These are phyloP conservation scores for Vandiemenella viatica DNA, from an alignment of 2,888 invertebrate genomes.

Conservation along the genomic window DNA sequence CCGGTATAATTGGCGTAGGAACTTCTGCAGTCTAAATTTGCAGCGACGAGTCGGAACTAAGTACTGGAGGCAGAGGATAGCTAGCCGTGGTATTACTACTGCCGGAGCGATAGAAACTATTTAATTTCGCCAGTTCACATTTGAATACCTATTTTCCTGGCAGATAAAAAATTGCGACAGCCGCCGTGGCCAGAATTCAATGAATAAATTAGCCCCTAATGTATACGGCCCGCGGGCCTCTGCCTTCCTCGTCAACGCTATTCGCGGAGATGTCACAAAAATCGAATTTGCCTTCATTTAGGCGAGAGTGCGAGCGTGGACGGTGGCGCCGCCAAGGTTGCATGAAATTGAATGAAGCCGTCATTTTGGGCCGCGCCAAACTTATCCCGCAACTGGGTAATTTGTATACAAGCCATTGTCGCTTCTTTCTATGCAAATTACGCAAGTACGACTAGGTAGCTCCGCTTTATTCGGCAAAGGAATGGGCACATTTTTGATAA, in stretches of 20 bases:
- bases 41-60: background rate
- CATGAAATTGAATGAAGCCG: background rate
- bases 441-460: no score
- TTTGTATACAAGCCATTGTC: background rate
- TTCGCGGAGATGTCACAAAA: background rate
- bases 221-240: conserved; percentile 2
- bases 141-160: conserved; percentile 5
- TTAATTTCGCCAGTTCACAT: conserved; percentile 5
- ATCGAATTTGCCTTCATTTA: background rate
- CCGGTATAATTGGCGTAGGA: background rate
- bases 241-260: no score
- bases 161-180: background rate
- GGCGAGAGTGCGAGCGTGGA: background rate
- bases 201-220: conserved; percentile 9
- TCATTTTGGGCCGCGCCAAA: background rate
- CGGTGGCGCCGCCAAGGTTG: background rate
- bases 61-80: background rate
- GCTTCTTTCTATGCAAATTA: background rate
- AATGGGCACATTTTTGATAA: background rate
- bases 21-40: background rate
- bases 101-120: background rate
- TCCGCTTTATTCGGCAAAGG: no score
- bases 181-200: conserved; percentile 3
- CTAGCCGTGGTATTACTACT: background rate
- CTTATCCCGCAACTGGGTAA: background rate